Evolutionary conservation across 2,113 vertebrate genomes (phyloP).

Genomic region (Meleagris gallopavo): DNA sequence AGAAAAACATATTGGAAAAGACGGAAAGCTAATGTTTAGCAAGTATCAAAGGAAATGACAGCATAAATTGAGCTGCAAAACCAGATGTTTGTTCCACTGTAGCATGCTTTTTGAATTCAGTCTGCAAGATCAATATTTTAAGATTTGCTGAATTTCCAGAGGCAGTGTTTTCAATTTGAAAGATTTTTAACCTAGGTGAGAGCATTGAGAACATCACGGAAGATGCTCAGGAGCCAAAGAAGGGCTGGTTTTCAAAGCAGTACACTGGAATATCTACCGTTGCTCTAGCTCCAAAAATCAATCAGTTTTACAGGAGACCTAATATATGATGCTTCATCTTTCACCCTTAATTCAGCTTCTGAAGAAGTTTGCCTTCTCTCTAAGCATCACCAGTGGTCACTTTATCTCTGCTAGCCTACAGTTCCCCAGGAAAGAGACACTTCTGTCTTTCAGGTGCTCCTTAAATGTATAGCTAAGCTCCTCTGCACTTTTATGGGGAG

Average conservation of each 20-base stretch:
- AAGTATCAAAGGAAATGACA: background rate
- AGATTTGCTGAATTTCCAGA: conserved; percentile 40
- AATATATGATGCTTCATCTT: background rate
- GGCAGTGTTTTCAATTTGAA: conserved; percentile 5
- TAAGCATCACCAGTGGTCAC: background rate
- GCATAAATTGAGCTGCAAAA: background rate
- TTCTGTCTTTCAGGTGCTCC: background rate
- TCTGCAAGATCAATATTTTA: conserved; percentile 15
- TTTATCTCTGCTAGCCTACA: background rate
- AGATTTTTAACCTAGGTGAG: background rate
- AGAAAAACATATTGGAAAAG: background rate
- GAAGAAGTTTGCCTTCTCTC: background rate
- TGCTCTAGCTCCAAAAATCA: background rate
- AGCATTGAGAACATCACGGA: background rate
- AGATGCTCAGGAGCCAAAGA: background rate
- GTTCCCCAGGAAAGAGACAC: background rate
- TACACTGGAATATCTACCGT: background rate
- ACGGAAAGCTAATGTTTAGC: background rate
- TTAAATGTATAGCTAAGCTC: background rate
- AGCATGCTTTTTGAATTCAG: background rate
- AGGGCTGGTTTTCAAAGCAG: background rate
- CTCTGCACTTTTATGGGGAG: background rate
- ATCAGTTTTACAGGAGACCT: background rate
- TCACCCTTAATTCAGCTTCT: background rate
- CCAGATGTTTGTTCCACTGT: background rate